Percentiles rank a stretch among this genome's conserved stretches.
Evolutionary conservation across 2,888 invertebrate species (phyloP).

Genomic region (Drosophila kanekoi): DNA sequence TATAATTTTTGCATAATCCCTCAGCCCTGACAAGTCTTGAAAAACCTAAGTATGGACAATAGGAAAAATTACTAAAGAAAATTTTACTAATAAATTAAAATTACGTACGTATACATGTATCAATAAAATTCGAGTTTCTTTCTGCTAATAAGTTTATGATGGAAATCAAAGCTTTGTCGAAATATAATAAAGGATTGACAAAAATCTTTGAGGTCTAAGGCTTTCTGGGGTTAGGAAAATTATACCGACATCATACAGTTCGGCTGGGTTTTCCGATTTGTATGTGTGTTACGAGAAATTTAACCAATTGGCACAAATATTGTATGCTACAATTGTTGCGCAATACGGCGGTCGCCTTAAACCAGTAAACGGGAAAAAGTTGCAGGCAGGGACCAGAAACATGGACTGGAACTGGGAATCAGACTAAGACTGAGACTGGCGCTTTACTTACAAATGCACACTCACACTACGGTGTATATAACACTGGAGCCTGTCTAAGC

Average conservation of each 20-base stretch:
- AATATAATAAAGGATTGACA: conserved; percentile 31
- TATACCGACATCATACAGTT: conserved; percentile 13
- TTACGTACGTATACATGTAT: no score
- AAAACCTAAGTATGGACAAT: no score
- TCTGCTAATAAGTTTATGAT: no score
- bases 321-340: conserved; percentile 75
- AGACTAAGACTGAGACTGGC: conserved; percentile 34
- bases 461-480: conserved; percentile 35
- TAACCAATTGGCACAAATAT: conserved; percentile 77
- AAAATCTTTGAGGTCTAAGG: conserved; percentile 13
- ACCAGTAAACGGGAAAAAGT: conserved; percentile 51
- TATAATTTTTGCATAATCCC: no score
- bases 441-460: conserved; percentile 51
- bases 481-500: conserved; percentile 69
- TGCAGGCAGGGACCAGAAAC: conserved; percentile 32
- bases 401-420: conserved; percentile 29
- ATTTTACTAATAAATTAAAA: no score
- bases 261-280: conserved; percentile 26
- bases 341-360: conserved; percentile 57
- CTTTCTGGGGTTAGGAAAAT: neutral
- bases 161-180: conserved; percentile 8
- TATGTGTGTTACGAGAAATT: conserved; percentile 75
- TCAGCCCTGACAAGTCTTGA: neutral
- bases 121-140: no score
- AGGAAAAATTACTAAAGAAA: no score